Percentiles rank a stretch among this genome's conserved stretches.
Conservation (phyloP, 2,888 invertebrate genomes). For the Exephanes ischioxanthus region DNA sequence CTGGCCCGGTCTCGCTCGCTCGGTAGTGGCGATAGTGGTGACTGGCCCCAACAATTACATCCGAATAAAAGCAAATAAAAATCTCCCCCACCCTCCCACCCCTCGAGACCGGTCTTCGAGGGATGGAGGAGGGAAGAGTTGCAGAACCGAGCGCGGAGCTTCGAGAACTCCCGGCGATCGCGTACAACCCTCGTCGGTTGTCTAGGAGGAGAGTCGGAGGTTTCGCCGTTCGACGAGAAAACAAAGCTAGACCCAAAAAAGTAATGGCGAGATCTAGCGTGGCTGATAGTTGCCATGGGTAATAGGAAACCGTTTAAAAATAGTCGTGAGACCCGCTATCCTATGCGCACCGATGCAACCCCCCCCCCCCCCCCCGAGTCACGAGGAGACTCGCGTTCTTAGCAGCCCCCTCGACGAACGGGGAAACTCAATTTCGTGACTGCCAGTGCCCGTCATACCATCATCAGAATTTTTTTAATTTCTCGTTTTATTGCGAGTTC, state of each 20-base stretch:
- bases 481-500: slow-evolving; percentile 45
- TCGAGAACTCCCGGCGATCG: slow-evolving; percentile 38
- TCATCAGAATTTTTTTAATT: slow-evolving; percentile 37
- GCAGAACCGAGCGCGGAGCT: neutral
- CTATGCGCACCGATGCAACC: slow-evolving; percentile 24
- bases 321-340: slow-evolving; percentile 73
- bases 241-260: slow-evolving; percentile 81
- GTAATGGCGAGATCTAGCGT: slow-evolving; percentile 82
- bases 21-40: slow-evolving; percentile 83
- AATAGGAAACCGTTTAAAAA: slow-evolving; percentile 84
- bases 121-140: slow-evolving; percentile 38
- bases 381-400: slow-evolving; percentile 22
- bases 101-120: slow-evolving; percentile 29
- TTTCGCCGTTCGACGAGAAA: slow-evolving; percentile 70
- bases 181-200: slow-evolving; percentile 24
- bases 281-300: slow-evolving; percentile 82
- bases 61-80: slow-evolving; percentile 83
- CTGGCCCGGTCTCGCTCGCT: slow-evolving; percentile 66
- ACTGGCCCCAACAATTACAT: slow-evolving; percentile 84
- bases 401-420: slow-evolving; percentile 39
- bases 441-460: slow-evolving; percentile 73
- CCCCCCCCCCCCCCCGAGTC: slow-evolving; percentile 8
- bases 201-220: slow-evolving; percentile 60
- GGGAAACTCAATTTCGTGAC: slow-evolving; percentile 79
- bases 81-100: slow-evolving; percentile 44